Evolutionary conservation across 2,888 invertebrate species (phyloP), one percentile per base, ranked within the genome.

Genomic region (Netelia melanura): DNA sequence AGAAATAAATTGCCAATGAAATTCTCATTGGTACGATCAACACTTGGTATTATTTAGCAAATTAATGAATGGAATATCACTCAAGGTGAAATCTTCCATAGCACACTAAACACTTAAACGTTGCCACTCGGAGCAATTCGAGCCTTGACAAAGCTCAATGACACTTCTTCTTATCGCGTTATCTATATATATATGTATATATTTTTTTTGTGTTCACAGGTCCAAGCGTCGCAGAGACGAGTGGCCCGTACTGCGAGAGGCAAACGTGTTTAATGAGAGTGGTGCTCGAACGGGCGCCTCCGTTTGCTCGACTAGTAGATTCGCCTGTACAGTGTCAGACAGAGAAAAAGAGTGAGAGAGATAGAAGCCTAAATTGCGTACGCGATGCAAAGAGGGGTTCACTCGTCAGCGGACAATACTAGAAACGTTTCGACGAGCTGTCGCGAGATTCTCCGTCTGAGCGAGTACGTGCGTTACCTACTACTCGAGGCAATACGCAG

Each of bases 331-430:
- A 17, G 48, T 14, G 58, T 17, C 21, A 14, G 21, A 30, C 14
- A 48, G 25, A 5, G 77, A 58, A 17, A 61, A 25, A 48, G 48
- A 21, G 61, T 68, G n/a, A 43, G 44, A 58, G 58, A 71, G 58
- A 48, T 67, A 72, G 17, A 71, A 77, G 68, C 62, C 84, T 77
- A 68, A 84, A 84, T 84, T 81, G 68, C 67, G 72, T 54, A 61
- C 23, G 52, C 65, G 23, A 62, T 72, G 67, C 67, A 52, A 68
- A 67, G 74, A 74, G 84, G 67, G 67, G 67, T 52, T 52, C 17
- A 77, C 23, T 71, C 30, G 52, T 52, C 17, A 9, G 17, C 58
- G 58, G 43, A 64, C 65, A 67, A 52, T 76, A 3, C 10, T 64
- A 64, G 38, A 64, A 30, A 64, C 64, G 38, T 64, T 38, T 64